A percentile compares a stretch with the other conserved stretches of the same genome.
These are phyloP conservation scores for Pteruthius melanotis DNA, from an alignment of 2,113 vertebrate species.

Conservation along the genomic window DNA sequence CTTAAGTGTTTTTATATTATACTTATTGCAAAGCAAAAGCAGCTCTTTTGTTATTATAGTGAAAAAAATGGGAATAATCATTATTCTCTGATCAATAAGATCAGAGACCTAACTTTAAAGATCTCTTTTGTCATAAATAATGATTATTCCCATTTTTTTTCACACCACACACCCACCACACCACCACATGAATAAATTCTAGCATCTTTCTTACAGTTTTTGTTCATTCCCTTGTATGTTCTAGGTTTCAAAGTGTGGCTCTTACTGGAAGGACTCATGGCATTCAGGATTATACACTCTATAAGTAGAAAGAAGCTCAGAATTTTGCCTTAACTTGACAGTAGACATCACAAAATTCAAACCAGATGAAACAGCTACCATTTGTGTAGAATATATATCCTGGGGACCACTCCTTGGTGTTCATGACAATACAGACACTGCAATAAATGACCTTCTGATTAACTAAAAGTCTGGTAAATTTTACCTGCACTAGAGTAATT, in stretches of 20 bases:
- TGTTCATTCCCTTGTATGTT: neutral
- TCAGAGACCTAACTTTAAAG: neutral
- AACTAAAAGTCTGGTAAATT: neutral
- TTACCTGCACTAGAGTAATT: neutral
- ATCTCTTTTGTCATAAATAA: neutral
- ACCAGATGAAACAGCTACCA: neutral
- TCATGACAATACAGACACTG: neutral
- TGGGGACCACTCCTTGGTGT: neutral
- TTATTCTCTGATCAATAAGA: too few relatives aligned
- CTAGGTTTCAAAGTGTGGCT: neutral
- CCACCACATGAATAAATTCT: neutral
- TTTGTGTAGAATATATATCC: neutral
- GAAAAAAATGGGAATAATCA: too few relatives aligned
- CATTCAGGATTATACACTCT: neutral
- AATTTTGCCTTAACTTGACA: neutral
- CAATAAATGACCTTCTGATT: neutral
- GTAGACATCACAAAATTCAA: neutral
- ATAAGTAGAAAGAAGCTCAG: neutral
- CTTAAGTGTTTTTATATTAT: neutral
- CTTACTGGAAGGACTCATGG: neutral
- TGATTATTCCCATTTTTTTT: neutral
- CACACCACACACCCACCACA: fast-evolving
- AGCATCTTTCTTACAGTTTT: neutral
- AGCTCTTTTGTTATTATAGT: too few relatives aligned
- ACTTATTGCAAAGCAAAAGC: neutral